Evolutionary conservation across 2,888 invertebrate species (phyloP).

Genomic region (Ypsolopha scabrella): DNA sequence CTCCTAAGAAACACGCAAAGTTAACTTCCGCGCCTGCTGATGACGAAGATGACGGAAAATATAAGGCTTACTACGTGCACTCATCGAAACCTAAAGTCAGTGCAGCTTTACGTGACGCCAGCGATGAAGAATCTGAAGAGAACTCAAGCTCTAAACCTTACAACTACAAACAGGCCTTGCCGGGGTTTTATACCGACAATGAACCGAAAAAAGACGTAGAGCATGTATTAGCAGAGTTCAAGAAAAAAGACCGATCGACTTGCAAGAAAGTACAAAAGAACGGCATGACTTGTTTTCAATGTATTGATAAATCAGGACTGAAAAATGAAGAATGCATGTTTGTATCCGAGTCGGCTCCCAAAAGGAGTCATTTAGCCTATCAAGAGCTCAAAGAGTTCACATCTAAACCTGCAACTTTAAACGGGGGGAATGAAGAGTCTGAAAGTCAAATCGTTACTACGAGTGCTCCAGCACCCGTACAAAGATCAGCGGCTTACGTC

Average conservation of each 20-base stretch:
- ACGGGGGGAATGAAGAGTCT: conserved; percentile 40
- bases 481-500: conserved; percentile 50
- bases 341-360: conserved; percentile 76
- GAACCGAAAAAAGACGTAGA: conserved; percentile 76
- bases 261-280: conserved; percentile 80
- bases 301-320: conserved; percentile 75
- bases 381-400: conserved; percentile 75
- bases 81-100: conserved; percentile 45
- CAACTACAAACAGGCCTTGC: conserved; percentile 56
- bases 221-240: conserved; percentile 78
- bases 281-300: conserved; percentile 83
- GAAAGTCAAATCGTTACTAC: conserved; percentile 53
- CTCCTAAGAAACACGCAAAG: conserved; percentile 29
- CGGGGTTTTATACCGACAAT: conserved; percentile 63
- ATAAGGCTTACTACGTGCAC: conserved; percentile 52
- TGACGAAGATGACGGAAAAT: conserved; percentile 36
- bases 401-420: conserved; percentile 49
- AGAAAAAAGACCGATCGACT: conserved; percentile 76
- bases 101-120: conserved; percentile 40
- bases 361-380: conserved; percentile 74
- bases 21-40: conserved; percentile 28
- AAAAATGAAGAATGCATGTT: conserved; percentile 86
- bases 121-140: conserved; percentile 46
- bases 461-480: conserved; percentile 31
- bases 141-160: conserved; percentile 41